phyloP scores from a whole-genome alignment of 2,797 vertebrate species.

The Rhabdophis nuchalis region DNA sequence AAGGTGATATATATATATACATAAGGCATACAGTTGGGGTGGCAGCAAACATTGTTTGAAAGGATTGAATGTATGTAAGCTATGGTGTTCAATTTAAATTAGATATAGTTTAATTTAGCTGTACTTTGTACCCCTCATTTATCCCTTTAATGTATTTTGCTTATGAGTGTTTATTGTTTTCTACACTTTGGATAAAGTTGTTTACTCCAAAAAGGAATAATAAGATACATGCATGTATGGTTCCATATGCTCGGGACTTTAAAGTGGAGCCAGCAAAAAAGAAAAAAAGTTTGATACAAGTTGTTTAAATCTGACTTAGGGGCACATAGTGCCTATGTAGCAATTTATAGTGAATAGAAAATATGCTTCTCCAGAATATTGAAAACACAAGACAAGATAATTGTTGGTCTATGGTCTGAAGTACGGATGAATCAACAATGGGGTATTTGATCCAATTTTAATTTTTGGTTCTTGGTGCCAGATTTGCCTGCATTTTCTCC shows the following conservation, averaged over 20 bases:
- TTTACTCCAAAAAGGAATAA: not conserved
- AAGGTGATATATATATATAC: not conserved
- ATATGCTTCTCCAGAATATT: not conserved
- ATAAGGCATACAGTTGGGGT: not conserved
- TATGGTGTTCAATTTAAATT: not conserved
- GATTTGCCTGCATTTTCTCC: not conserved
- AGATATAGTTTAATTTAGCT: not conserved
- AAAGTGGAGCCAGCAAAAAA: not conserved
- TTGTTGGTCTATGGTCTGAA: not conserved
- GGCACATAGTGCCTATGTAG: not conserved
- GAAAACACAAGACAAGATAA: not conserved
- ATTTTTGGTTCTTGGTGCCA: conserved; percentile 10
- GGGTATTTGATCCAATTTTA: conserved; percentile 19
- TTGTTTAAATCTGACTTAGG: not conserved
- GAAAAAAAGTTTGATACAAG: not conserved
- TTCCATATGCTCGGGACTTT: not conserved
- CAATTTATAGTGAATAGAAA: not conserved
- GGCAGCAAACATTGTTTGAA: not conserved
- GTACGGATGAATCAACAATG: not conserved
- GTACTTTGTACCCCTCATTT: not conserved
- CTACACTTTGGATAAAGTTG: not conserved
- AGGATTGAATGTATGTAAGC: not conserved
- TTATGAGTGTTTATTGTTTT: not conserved
- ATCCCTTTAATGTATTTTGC: not conserved
- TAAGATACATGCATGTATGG: not conserved